Evolutionary conservation across 2,113 vertebrate species (phyloP), one percentile per base, ranked within the genome.

Genomic region (Protobothrops mucrosquamatus): DNA sequence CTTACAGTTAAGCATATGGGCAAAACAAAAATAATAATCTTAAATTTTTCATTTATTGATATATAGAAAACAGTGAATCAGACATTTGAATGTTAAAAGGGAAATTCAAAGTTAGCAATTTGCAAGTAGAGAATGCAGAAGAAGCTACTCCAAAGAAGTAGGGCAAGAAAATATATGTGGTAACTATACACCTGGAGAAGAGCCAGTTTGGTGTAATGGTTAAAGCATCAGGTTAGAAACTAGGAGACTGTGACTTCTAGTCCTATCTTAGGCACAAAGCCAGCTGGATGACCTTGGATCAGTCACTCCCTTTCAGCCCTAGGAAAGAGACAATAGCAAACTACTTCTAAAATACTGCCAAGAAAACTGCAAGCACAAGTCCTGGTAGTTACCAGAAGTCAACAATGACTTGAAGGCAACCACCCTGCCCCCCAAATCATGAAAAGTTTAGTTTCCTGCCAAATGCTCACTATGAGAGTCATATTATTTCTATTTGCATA

Each of bases 41-140:
- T 57, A 93, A 94, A 64, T 23, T 92, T 57, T 94, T 91, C 20
- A 87, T 89, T 94, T 64, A 56, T 54, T 93, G 64, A 92, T 48
- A 22, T 15, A 56, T 3, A 92, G 43, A 91, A 93, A 51, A 51
- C 61, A 81, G n/a, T 54, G 52, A 88, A 52, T 46, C 23, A 88
- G 61, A 92, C 91, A 92, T 91, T 55, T 92, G 93, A 93, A n/a
- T 24, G 26, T 56, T 95, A 91, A 94, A 90, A 88, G 34, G 34
- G 24, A 92, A 95, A 59, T 29, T 85, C 61, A 61, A 69, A 90
- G 48, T 54, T 52, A 55, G 51, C 39, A 93, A 61, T 92, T 29
- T 88, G 39, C 92, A 91, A 94, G 56, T n/a, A 46, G 2, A 90
- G 8, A 59, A 46, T 69, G 18, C 52, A 24, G 24, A 92, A 89